Conservation (phyloP, 2,113 vertebrate species). For the Notothenia rossii region DNA sequence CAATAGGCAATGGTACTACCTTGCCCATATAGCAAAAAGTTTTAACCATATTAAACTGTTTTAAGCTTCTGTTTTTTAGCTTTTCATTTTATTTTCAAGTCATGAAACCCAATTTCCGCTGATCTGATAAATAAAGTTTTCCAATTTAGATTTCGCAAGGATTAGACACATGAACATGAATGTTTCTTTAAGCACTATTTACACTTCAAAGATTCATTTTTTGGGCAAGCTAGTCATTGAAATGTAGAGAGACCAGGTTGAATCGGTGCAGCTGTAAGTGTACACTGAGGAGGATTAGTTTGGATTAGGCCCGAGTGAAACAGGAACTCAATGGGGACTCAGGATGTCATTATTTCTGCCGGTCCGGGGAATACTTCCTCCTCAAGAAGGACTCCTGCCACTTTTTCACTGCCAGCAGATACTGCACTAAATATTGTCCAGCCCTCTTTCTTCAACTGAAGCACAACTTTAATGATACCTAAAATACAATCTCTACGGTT, state of each 20-base stretch:
- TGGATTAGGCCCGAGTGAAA: slow-evolving; percentile 64
- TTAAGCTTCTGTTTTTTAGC: too few relatives aligned
- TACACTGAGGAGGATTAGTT: slow-evolving; percentile 64
- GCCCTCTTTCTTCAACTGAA: neutral
- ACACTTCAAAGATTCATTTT: too few relatives aligned
- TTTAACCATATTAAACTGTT: too few relatives aligned
- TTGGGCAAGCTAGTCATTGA: slow-evolving; percentile 12
- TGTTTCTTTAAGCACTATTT: neutral
- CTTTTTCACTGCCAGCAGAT: slow-evolving; percentile 21
- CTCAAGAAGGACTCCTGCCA: slow-evolving; percentile 30
- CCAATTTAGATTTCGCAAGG: neutral
- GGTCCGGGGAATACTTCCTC: slow-evolving; percentile 43
- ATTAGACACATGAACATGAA: neutral
- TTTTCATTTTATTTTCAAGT: too few relatives aligned
- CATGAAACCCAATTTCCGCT: too few relatives aligned
- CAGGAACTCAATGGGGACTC: slow-evolving; percentile 69
- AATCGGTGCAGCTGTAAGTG: slow-evolving; percentile 30
- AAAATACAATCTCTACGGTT: neutral
- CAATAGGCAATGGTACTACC: too few relatives aligned
- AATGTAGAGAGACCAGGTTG: slow-evolving; percentile 14
- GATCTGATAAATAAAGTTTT: neutral
- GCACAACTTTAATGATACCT: neutral
- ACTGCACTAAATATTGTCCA: slow-evolving; percentile 19
- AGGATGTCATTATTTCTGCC: slow-evolving; percentile 66
- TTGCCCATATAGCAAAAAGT: too few relatives aligned